These are phyloP conservation scores for Synanthedon andrenaeformis DNA, from an alignment of 2,888 invertebrate genomes.

Conservation along the genomic window DNA sequence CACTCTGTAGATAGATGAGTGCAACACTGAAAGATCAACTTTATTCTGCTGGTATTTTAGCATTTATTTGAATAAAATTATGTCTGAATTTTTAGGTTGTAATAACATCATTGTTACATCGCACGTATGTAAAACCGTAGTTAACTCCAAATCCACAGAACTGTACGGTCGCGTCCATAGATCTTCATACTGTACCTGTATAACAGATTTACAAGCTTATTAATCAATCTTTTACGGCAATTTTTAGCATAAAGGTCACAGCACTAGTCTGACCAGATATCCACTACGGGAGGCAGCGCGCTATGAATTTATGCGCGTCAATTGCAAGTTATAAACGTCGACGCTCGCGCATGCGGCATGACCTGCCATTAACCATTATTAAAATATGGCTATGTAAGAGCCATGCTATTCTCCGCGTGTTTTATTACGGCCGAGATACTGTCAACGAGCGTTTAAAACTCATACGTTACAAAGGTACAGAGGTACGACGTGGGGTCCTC, in stretches of 20 bases:
- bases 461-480: constrained; percentile 56
- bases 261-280: constrained; percentile 20
- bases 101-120: too few relatives aligned
- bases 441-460: constrained; percentile 63
- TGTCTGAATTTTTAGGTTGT: too few relatives aligned
- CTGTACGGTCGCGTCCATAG: background rate
- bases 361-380: constrained; percentile 67
- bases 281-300: constrained; percentile 39
- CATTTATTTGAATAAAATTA: too few relatives aligned
- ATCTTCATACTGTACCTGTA: background rate
- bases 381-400: constrained; percentile 64
- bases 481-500: constrained; percentile 37
- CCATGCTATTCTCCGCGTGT: constrained; percentile 62
- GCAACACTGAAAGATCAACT: too few relatives aligned
- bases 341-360: constrained; percentile 51
- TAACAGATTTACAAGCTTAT: constrained; percentile 3
- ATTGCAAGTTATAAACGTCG: constrained; percentile 62
- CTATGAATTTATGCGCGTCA: constrained; percentile 60
- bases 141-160: too few relatives aligned
- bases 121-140: too few relatives aligned
- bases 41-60: too few relatives aligned
- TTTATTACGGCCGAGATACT: constrained; percentile 62
- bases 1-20: too few relatives aligned
- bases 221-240: constrained; percentile 22
- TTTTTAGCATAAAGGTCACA: constrained; percentile 39